Evolutionary conservation across 2,888 invertebrate genomes (phyloP), one percentile per base, ranked within the genome.

Genomic region (Pandemis cinnamomeana): DNA sequence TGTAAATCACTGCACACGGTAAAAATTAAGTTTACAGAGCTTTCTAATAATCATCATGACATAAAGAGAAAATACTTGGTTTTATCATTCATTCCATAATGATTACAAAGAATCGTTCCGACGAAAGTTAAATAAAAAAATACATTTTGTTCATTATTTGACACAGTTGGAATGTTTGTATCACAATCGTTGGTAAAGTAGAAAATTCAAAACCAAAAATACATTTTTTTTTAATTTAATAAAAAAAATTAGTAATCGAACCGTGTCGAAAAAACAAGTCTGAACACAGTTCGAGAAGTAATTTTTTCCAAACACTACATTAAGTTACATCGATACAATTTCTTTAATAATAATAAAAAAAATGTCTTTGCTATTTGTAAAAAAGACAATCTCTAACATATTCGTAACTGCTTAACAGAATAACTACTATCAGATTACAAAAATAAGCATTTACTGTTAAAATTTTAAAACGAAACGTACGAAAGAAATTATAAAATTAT

Each of bases 311-410:
- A 61, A 67, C 44, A 66, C 66, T 46, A 61, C 5, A 55, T 60
- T 66, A 66, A 70, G 20, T 66, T 67, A 72, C 20, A 58, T 68
- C 68, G 72, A 64, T 73, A 71, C 74, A 67, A 8, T 61, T 67
- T 61, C 48, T 58, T 60, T 70, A 36, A 63, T 42, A 69, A 44
- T 72, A 67, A 53, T 67, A 20, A 20, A 10, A 46, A 74, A 71
- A 70, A 67, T 74, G 70, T 74, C 70, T 71, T 74, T 55, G 66
- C 74, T 74, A 71, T 74, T 74, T 74, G 74, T 74, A 74, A 67
- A 51, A 67, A 74, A 69, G 74, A 71, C 70, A 62, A 71, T 71
- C 51, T 70, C 67, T 71, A 70, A 44, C 67, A 67, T 67, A 41
- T n/a, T 67, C 51, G 64, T 67, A 53, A n/a, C 41, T 42, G 10